Conservation (phyloP, 2,797 vertebrate genomes). For the Caiman crocodilus region DNA sequence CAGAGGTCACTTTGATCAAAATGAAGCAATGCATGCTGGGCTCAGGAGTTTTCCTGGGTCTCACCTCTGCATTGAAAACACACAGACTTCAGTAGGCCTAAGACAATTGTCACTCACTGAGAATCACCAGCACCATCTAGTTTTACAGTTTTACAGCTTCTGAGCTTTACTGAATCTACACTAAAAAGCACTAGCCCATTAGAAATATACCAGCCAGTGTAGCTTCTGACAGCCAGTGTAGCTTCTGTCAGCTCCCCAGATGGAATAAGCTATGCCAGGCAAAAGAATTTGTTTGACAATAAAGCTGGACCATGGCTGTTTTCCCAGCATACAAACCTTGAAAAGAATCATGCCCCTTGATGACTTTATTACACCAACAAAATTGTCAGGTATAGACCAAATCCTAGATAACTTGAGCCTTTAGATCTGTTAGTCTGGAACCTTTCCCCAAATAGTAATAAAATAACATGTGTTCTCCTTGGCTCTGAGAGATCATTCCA, state of each 20-base stretch:
- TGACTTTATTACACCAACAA: background rate
- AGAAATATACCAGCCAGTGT: background rate
- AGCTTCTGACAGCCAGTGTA: conserved; percentile 30
- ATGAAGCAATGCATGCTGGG: background rate
- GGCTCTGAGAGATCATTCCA: background rate
- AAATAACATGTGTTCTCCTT: background rate
- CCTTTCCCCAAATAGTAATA: background rate
- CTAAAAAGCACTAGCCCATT: conserved; percentile 16
- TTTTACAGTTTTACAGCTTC: rapidly evolving
- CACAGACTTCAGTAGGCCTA: conserved; percentile 1
- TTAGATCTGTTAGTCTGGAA: background rate
- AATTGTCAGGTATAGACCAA: background rate
- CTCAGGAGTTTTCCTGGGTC: background rate
- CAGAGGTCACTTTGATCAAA: background rate
- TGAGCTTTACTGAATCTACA: background rate
- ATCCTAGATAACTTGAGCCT: background rate
- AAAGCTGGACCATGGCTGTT: conserved; percentile 45
- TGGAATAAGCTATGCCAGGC: conserved; percentile 14
- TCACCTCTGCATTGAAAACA: conserved; percentile 15
- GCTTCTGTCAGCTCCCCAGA: conserved; percentile 56
- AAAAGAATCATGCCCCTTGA: background rate
- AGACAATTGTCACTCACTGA: background rate
- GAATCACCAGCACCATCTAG: background rate
- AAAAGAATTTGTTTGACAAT: conserved; percentile 15
- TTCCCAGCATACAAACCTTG: background rate